Evolutionary conservation across 2,797 vertebrate genomes (phyloP), one percentile per base, ranked within the genome.

Genomic region (Hippocampus kuda): DNA sequence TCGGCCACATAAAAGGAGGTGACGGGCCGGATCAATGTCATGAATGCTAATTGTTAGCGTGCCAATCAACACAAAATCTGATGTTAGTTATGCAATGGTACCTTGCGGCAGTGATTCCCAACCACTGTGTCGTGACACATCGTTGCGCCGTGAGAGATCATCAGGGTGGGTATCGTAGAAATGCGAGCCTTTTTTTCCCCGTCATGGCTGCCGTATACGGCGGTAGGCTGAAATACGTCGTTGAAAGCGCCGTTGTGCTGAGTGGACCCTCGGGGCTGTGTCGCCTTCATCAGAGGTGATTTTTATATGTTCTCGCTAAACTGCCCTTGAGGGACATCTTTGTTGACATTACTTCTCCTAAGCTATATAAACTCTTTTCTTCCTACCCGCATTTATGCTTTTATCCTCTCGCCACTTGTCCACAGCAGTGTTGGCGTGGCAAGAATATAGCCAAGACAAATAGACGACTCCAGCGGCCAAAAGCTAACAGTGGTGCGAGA

Each of bases 401-500:
- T 75, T 79, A 79, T 84, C 27, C 26, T 68, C 72, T 71, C 78
- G 51, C 63, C 34, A 72, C 79, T 77, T 71, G 65, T 80, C 66
- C 63, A 46, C 57, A 67, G 68, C 59, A 76, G 49, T 70, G 69
- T 74, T 67, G 69, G 61, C 75, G 67, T 30, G 81, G 75, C 80
- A 80, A n/a, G 57, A 65, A 70, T 75, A 75, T 71, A 77, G 72
- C 70, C 63, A 69, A 80, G 72, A 78, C 13, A 78, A 80, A 85
- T 82, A 72, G 72, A 76, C 26, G 65, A 22, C 56, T 76, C 68
- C 57, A 70, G 57, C 73, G 70, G 66, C 73, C 82, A 67, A 69
- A 69, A 70, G 73, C 68, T 75, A 44, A 34, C n/a, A 5, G 9
- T 73, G 65, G 68, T 71, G 78, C 64, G 77, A 20, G 48, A 49